Evolutionary conservation across 2,888 invertebrate species (phyloP), one percentile per base, ranked within the genome.

Genomic region (Bursaphelenchus okinawaensis): DNA sequence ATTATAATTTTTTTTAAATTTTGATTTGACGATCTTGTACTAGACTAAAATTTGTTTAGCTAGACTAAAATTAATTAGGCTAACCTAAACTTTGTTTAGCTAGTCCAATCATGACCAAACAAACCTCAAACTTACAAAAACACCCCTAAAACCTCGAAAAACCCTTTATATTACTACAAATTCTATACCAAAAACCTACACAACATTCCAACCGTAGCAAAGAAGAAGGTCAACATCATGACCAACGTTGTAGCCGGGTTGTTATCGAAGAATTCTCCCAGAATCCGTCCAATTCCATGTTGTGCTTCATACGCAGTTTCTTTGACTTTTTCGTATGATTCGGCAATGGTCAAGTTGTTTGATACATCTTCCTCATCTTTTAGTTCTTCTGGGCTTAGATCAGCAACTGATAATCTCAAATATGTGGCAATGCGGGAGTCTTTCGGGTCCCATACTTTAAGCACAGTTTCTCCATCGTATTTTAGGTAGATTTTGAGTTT

Each of bases 381-480:
- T 19, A 54, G 24, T 24, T 54, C 54, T 54, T 54, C 23, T 0
- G 69, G 69, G 19, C 28, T 12, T 24, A 69, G 16, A 40, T 70
- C 70, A 0, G 24, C 67, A n/a, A 68, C 70, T 1, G 69, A 66
- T 16, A 78, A 57, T n/a, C 76, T 71, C 20, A 77, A 58, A 61
- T 72, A 78, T 7, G 75, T 68, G 7, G 69, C 57, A 19, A 71
- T 40, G 19, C 68, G 52, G 8, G 64, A 50, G 40, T 72, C 67
- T n/a, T 59, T 59, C 12, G 73, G 55, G 55, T 77, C 77, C 66
- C 71, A 74, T 19, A 78, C 74, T 51, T 71, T 69, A 12, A 78
- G 65, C 16, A 78, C 78, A 8, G 75, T 76, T 54, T 78, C 77
- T 62, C 78, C 78, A 6, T 71, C 62, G 16, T 66, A 61, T 50